Base-by-base conservation (phyloP, 2,113 vertebrate species). In the Piprites chloris region DNA sequence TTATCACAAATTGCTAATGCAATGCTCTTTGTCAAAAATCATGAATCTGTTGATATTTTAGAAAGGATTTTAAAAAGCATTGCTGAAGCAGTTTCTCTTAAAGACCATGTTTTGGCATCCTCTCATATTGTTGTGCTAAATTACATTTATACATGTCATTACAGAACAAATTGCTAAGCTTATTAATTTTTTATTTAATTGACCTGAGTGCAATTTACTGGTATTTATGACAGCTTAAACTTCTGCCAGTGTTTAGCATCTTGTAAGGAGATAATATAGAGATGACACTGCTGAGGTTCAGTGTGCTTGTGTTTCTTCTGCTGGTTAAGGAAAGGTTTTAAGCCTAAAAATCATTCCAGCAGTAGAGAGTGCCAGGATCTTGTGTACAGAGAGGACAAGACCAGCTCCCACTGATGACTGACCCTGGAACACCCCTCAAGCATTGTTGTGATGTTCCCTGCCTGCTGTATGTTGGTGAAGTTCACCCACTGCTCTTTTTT, bases 11-110 rank as follows among this genome's bases (percentile, higher is more conserved):
- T 37, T 79, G 68, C 46, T 24, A 90, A 71, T 14, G 5, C 61
- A 81, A 21, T 46, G 50, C 2, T 91, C 44, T 92, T 90, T 94
- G 44, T 79, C 26, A 69, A 95, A 95, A 65, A 68, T 91, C 44
- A 88, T 85, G 65, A 79, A 93, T 68, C 28, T 90, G 17, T 87
- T 83, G 42, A 80, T 49, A 52, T 94, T 96, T 96, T 56, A 73
- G 52, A 78, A 27, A 75, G 47, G 39, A 58, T 87, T 96, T 91
- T 18, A 73, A 93, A 93, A 76, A 90, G 11, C 12, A 9, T 39
- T 91, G 39, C 32, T 93, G 74, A 71, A 52, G 63, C 62, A 49
- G 28, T 74, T 69, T 90, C 42, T 88, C 42, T 85, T 59, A 83
- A 72, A 87, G n/a, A 50, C 32, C 0, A 0, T 89, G 47, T 63